These are phyloP conservation scores for Oligia latruncula DNA, from an alignment of 2,888 invertebrate genomes.

Conservation along the genomic window DNA sequence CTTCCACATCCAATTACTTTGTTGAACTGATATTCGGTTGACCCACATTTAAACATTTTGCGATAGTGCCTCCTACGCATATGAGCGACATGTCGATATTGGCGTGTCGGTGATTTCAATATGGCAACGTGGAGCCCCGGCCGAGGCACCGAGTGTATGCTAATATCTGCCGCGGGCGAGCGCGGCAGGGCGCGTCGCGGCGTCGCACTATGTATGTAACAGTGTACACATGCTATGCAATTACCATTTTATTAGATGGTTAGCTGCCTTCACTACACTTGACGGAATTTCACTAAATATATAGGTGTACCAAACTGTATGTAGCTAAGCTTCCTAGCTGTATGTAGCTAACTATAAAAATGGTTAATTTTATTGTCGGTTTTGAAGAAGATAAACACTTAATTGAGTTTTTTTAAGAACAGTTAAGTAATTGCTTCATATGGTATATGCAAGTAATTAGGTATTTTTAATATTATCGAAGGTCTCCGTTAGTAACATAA, in stretches of 20 bases:
- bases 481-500: not conserved
- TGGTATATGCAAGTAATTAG: constrained; percentile 10
- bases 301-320: constrained; percentile 41
- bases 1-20: constrained; percentile 81
- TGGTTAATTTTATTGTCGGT: not conserved
- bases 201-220: constrained; percentile 62
- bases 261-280: constrained; percentile 53
- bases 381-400: constrained; percentile 31
- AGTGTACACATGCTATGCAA: constrained; percentile 65
- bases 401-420: constrained; percentile 19
- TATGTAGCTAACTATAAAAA: constrained; percentile 2
- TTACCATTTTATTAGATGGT: constrained; percentile 68
- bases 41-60: constrained; percentile 82
- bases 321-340: not conserved
- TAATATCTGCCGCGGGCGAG: constrained; percentile 77
- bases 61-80: constrained; percentile 82
- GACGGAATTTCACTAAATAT: constrained; percentile 56
- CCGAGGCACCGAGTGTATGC: constrained; percentile 70
- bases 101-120: constrained; percentile 78
- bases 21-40: constrained; percentile 80
- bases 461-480: not conserved
- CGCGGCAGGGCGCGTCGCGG: constrained; percentile 64
- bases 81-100: constrained; percentile 80
- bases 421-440: constrained; percentile 15
- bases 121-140: constrained; percentile 69